phyloP scores from a whole-genome alignment of 1,140 invertebrate species.

The Neotoxoptera formosana region DNA sequence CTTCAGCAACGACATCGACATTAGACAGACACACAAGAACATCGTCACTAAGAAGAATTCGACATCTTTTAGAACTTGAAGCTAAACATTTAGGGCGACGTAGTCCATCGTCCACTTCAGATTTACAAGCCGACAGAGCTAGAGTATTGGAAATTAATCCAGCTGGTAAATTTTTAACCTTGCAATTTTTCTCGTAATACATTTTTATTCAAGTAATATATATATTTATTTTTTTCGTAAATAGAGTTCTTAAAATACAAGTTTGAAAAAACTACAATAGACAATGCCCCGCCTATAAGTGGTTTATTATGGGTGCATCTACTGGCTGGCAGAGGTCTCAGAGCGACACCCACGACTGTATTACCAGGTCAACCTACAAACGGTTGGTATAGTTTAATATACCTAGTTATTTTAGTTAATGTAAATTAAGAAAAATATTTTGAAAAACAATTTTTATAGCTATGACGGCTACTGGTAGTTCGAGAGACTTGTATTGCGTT shows the following conservation, averaged over 20 bases:
- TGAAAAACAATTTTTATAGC: not conserved
- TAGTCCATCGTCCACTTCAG: conserved; percentile 42
- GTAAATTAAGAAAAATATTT: not conserved
- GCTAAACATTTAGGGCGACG: conserved; percentile 61
- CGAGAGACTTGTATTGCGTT: conserved; percentile 94
- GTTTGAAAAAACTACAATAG: conserved; percentile 75
- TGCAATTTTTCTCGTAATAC: not conserved
- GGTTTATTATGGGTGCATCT: conserved; percentile 92
- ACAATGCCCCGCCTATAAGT: conserved; percentile 68
- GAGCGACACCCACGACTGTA: conserved; percentile 68
- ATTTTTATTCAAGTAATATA: not conserved
- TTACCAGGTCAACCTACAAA: conserved; percentile 50
- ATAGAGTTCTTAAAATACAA: conserved; percentile 91
- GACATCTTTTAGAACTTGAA: conserved; percentile 62
- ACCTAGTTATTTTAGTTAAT: not conserved
- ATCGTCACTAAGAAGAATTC: conserved; percentile 61
- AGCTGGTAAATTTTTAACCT: conserved; percentile 60
- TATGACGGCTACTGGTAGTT: conserved; percentile 61
- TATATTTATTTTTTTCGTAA: conserved; percentile 4
- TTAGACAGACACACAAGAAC: conserved; percentile 60
- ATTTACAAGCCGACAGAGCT: conserved; percentile 60
- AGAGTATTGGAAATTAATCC: conserved; percentile 62
- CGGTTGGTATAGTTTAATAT: conserved; percentile 23
- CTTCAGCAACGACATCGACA: conserved; percentile 58
- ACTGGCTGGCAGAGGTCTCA: conserved; percentile 85